Evolutionary conservation across 2,797 vertebrate genomes (phyloP).

Genomic region (Choloepus didactylus): DNA sequence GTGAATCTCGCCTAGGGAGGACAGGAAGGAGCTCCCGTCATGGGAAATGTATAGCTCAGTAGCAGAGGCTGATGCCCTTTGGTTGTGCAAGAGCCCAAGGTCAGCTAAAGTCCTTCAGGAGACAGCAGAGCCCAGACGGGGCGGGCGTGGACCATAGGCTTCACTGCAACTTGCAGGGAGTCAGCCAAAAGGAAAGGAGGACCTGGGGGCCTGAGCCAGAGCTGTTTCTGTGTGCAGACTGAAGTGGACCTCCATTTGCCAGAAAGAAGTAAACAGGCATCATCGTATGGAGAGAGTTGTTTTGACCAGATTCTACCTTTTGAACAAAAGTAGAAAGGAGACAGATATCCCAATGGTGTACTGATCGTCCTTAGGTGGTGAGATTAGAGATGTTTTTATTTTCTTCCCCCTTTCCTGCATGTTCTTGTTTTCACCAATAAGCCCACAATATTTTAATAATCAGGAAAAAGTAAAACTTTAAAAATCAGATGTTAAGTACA

Average conservation of each 20-base stretch:
- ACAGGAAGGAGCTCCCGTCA: conserved; percentile 37
- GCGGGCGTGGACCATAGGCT: not conserved
- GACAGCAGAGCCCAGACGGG: not conserved
- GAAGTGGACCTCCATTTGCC: not conserved
- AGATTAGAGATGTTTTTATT: not conserved
- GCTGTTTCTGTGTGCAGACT: not conserved
- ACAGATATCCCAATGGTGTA: not conserved
- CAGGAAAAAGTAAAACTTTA: not conserved
- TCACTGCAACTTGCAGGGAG: not conserved
- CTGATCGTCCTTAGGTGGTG: not conserved
- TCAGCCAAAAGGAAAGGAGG: not conserved
- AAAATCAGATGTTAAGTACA: not conserved
- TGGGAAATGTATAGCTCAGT: conserved; percentile 61
- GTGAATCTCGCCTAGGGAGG: conserved; percentile 74
- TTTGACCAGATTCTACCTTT: not conserved
- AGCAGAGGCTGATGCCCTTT: conserved; percentile 35
- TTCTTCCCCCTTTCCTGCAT: not conserved
- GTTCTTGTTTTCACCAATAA: not conserved
- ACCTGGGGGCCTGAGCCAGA: not conserved
- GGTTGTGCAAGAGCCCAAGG: not conserved
- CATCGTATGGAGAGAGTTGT: not conserved
- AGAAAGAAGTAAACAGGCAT: not conserved
- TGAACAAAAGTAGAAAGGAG: not conserved
- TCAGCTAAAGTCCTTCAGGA: conserved; percentile 53
- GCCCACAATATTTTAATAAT: not conserved